Evolutionary conservation across 2,888 invertebrate genomes (phyloP).

Genomic region (Aphidius colemani): DNA sequence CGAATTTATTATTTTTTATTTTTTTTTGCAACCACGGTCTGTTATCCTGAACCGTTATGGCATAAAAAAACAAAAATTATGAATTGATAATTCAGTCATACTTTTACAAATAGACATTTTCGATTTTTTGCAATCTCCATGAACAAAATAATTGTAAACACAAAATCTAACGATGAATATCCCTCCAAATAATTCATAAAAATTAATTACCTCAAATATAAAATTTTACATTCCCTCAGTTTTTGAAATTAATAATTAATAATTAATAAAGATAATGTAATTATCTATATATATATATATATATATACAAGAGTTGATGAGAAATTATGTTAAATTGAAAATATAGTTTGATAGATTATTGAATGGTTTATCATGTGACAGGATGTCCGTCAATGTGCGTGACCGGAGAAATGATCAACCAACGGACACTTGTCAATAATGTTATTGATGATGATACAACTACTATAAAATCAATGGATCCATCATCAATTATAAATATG

Average conservation of each 20-base stretch:
- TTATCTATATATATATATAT: constrained; percentile 9
- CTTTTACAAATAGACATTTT: too few species aligned
- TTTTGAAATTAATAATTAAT: constrained; percentile 1
- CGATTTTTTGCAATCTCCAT: too few species aligned
- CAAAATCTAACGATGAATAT: too few species aligned
- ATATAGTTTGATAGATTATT: constrained; percentile 32
- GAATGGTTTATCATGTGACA: constrained; percentile 22
- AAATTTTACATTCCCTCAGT: neutral
- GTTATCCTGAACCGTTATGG: too few species aligned
- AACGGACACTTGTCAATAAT: constrained; percentile 43
- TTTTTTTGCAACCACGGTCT: too few species aligned
- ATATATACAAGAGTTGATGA: constrained; percentile 10
- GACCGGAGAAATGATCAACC: constrained; percentile 49
- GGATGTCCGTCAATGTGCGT: constrained; percentile 44
- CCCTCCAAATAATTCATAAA: too few species aligned
- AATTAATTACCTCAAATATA: too few species aligned
- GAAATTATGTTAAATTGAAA: constrained; percentile 27
- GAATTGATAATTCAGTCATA: too few species aligned
- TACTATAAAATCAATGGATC: constrained; percentile 43
- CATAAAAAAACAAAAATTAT: too few species aligned
- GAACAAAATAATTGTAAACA: too few species aligned
- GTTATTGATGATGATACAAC: constrained; percentile 46
- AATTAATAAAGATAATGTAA: constrained; percentile 6
- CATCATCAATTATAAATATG: constrained; percentile 62
- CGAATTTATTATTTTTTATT: too few species aligned